Evolutionary conservation across 2,797 vertebrate genomes (phyloP), one percentile per base, ranked within the genome.

Genomic region (Heteromormyrus szaboi): DNA sequence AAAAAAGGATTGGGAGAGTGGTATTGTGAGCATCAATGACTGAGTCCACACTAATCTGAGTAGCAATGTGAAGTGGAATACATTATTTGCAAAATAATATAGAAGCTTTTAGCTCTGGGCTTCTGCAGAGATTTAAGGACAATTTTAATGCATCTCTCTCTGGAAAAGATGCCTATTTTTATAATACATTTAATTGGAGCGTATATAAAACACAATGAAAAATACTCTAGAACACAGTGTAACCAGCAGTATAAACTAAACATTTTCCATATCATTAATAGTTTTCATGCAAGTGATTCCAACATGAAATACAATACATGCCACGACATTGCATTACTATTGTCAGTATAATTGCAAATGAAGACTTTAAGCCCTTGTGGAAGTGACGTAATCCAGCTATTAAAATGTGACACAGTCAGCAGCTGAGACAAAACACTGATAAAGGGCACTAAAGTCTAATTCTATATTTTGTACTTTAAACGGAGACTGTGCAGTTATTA

Each of bases 11-110:
- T 59, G 17, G 44, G 86, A 37, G 54, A 22, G 22, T 68, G 86
- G 50, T 65, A 89, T 86, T 46, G 54, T 87, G 89, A 72, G 50
- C 19, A 44, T 51, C 85, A 88, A 41, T 86, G 41, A 90, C 41
- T 88, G 88, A 72, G 25, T 81, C 85, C 37, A 12, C 25, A 25
- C 46, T 76, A 79, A 72, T 89, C 68, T 68, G 50, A 12, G 85
- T 54, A 41, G 53, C 53, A 87, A 81, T 53, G 59, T 85, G 86
- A 6, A 56, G 33, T 76, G 50, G 68, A 90, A 88, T 85, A 53
- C 76, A 90, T 89, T 89, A 22, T 54, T 76, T 84, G 76, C 9
- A 37, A 54, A 89, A 22, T 25, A 65, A 85, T 79, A 25, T 83
- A 17, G 50, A 29, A 33, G 85, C 50, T 37, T 86, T 29, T 17